phyloP scores from a whole-genome alignment of 2,888 invertebrate species.

The Apocheima hispidaria region DNA sequence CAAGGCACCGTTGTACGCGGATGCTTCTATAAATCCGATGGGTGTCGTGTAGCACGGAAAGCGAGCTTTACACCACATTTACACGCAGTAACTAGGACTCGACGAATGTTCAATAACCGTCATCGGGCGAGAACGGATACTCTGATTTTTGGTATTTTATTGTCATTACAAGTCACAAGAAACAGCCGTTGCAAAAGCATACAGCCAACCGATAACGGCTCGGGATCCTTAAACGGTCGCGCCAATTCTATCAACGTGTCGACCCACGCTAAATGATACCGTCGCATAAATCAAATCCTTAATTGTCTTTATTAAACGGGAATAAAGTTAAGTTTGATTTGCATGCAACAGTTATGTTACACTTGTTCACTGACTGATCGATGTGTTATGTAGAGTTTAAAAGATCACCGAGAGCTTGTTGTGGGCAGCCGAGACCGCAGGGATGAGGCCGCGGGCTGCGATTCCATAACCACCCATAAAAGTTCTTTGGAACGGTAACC shows the following conservation, averaged over 20 bases:
- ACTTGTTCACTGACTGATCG: constrained; percentile 10
- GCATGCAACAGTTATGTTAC: constrained; percentile 25
- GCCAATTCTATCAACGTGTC: constrained; percentile 63
- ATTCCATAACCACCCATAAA: constrained; percentile 47
- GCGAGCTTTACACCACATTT: constrained; percentile 47
- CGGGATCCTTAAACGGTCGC: constrained; percentile 63
- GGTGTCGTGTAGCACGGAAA: constrained; percentile 36
- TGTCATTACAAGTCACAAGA: constrained; percentile 25
- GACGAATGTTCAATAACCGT: constrained; percentile 23
- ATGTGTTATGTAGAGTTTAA: constrained; percentile 26
- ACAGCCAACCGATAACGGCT: constrained; percentile 63
- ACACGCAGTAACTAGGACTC: constrained; percentile 46
- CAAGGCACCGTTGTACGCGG: constrained; percentile 53
- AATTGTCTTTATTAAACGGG: constrained; percentile 33
- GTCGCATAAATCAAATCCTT: constrained; percentile 41
- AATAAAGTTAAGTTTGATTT: background rate
- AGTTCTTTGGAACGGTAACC: constrained; percentile 48
- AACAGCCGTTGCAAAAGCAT: constrained; percentile 9
- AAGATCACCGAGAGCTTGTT: constrained; percentile 29
- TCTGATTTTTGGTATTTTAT: constrained; percentile 16
- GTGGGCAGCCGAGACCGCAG: constrained; percentile 45
- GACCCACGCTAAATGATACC: constrained; percentile 63
- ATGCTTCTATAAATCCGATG: constrained; percentile 50
- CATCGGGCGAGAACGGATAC: constrained; percentile 16
- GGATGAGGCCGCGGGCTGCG: constrained; percentile 40